Percentiles rank a stretch among this genome's conserved stretches.
Evolutionary conservation across 2,888 invertebrate species (phyloP).

Genomic region (Philonicus albiceps): DNA sequence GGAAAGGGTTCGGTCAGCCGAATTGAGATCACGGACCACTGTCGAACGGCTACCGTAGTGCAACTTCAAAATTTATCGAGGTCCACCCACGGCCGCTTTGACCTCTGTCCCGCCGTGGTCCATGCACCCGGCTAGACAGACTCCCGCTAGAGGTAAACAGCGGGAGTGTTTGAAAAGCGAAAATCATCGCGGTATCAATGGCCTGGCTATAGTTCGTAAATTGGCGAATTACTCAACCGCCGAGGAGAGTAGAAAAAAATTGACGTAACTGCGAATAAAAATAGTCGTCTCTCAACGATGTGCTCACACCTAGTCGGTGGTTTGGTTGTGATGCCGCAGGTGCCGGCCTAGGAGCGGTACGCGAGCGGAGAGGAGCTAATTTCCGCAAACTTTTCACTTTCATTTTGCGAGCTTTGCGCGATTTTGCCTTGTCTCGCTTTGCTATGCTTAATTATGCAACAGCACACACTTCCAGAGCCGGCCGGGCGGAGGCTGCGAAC

Average conservation of each 20-base stretch:
- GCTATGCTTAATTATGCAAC: constrained; percentile 26
- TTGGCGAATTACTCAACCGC: constrained; percentile 25
- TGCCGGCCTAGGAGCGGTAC: not conserved
- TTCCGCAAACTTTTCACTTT: constrained; percentile 26
- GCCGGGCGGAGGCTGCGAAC: not conserved
- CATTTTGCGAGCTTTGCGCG: not conserved
- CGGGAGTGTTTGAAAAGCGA: not conserved
- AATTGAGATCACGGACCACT: not conserved
- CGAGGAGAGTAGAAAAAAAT: not conserved
- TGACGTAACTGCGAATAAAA: constrained; percentile 24
- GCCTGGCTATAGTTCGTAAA: not conserved
- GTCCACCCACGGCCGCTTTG: not conserved
- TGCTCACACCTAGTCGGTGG: not conserved
- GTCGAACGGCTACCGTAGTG: not conserved
- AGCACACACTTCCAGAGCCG: not conserved
- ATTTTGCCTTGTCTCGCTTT: not conserved
- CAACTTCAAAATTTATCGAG: not conserved
- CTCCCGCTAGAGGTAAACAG: not conserved
- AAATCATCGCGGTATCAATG: not conserved
- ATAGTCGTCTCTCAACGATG: not conserved
- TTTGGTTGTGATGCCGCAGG: not conserved
- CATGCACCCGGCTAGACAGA: not conserved
- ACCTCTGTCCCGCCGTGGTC: not conserved
- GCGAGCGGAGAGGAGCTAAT: not conserved
- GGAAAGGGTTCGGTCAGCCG: not conserved